A percentile compares a stretch with the other conserved stretches of the same genome.
phyloP scores from a whole-genome alignment of 1,140 invertebrate genomes.

The Dinoponera quadriceps region DNA sequence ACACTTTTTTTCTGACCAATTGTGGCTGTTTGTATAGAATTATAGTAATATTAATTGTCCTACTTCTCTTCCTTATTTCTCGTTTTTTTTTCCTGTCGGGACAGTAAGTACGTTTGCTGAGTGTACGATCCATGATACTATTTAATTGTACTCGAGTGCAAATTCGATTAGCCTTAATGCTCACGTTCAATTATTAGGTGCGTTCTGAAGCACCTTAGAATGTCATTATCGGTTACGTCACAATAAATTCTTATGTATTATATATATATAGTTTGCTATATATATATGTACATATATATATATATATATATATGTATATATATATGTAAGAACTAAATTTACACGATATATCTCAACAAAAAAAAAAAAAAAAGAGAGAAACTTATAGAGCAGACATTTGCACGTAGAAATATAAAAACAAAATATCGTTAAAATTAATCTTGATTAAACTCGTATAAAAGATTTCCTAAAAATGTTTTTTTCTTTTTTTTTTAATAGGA shows the following conservation, averaged over 20 bases:
- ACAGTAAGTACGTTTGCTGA: slow-evolving; percentile 81
- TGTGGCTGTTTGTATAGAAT: slow-evolving; percentile 54
- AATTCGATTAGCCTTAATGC: slow-evolving; percentile 74
- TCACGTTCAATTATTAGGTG: slow-evolving; percentile 62
- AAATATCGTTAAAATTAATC: slow-evolving; percentile 79
- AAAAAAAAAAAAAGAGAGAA: slow-evolving; percentile 76
- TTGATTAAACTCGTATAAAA: slow-evolving; percentile 82
- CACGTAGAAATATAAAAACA: slow-evolving; percentile 84
- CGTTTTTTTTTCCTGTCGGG: slow-evolving; percentile 54
- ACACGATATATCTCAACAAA: slow-evolving; percentile 84
- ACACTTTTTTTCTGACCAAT: slow-evolving; percentile 66
- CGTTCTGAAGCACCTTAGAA: slow-evolving; percentile 61
- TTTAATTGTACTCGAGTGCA: slow-evolving; percentile 83
- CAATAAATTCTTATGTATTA: slow-evolving; percentile 76
- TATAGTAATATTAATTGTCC: slow-evolving; percentile 56
- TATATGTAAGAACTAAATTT: slow-evolving; percentile 82
- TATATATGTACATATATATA: slow-evolving; percentile 68
- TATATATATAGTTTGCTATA: slow-evolving; percentile 68
- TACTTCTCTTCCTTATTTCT: slow-evolving; percentile 10
- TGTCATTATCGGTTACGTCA: slow-evolving; percentile 72
- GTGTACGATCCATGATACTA: slow-evolving; percentile 79
- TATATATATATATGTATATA: slow-evolving; percentile 68
- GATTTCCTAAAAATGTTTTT: slow-evolving; percentile 73
- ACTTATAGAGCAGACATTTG: slow-evolving; percentile 83
- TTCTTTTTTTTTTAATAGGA: slow-evolving; percentile 69